Evolutionary conservation across 2,888 invertebrate species (phyloP).

Genomic region (Itoplectis maculator): DNA sequence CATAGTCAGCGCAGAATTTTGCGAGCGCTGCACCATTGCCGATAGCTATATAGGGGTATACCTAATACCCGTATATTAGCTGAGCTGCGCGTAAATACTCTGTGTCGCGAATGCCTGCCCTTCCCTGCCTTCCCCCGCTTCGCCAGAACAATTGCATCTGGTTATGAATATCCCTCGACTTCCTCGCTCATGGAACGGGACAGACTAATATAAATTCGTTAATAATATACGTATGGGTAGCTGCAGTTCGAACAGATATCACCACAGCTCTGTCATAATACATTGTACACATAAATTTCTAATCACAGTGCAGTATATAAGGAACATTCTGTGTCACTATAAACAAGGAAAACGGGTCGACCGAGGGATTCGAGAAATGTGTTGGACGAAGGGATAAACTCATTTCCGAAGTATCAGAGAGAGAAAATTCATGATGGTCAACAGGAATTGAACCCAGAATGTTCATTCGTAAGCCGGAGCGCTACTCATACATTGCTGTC

Average conservation of each 20-base stretch:
- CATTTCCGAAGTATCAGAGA: no score
- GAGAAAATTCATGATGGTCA: no score
- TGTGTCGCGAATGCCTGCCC: conserved; percentile 11
- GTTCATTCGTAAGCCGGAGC: no score
- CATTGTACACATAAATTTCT: background rate
- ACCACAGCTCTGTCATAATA: background rate
- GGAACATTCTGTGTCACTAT: no score
- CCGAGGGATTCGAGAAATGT: no score
- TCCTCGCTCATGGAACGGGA: background rate
- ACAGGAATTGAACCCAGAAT: no score
- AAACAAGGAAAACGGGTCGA: no score
- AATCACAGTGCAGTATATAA: background rate
- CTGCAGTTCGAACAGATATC: background rate
- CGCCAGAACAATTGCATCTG: conserved; percentile 1
- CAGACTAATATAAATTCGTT: background rate
- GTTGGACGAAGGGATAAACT: no score
- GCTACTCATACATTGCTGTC: no score
- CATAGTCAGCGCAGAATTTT: background rate
- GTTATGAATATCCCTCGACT: conserved; percentile 4
- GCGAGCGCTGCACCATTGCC: background rate
- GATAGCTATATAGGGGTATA: background rate
- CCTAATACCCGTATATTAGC: conserved; percentile 1
- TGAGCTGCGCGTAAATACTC: conserved; percentile 19
- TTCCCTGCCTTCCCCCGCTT: background rate
- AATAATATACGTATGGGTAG: background rate